Evolutionary conservation across 2,113 vertebrate species (phyloP).

Genomic region (Apistogramma diplotaenia): DNA sequence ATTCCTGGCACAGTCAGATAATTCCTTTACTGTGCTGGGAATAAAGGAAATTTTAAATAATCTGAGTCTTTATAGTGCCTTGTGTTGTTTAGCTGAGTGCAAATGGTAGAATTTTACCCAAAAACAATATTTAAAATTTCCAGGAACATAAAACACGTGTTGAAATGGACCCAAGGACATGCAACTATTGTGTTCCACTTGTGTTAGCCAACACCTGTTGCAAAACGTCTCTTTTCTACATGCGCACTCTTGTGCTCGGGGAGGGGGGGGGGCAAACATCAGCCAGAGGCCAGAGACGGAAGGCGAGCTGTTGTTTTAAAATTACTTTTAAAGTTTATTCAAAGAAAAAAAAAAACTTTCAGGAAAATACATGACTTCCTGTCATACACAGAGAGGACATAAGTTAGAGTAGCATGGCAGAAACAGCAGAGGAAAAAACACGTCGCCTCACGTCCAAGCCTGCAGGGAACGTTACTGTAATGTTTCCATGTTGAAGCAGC

Average conservation of each 20-base stretch:
- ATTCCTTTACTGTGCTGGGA: neutral
- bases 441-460: constrained; percentile 74
- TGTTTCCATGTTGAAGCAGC: constrained; percentile 48
- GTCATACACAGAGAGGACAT: constrained; percentile 88
- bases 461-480: constrained; percentile 64
- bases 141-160: neutral
- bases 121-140: neutral
- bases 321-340: constrained; percentile 92
- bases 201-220: constrained; percentile 18
- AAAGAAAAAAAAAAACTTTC: constrained; percentile 75
- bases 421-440: constrained; percentile 70
- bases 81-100: neutral
- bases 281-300: neutral
- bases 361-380: constrained; percentile 87
- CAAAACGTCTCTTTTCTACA: constrained; percentile 22
- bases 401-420: constrained; percentile 89
- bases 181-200: neutral
- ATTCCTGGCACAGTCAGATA: neutral
- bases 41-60: neutral
- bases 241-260: neutral
- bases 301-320: constrained; percentile 34
- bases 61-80: neutral
- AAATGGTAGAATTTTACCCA: neutral
- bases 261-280: neutral
- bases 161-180: neutral